Evolutionary conservation across 2,888 invertebrate species (phyloP), one percentile per base, ranked within the genome.

Genomic region (Agriopis aurantiaria): DNA sequence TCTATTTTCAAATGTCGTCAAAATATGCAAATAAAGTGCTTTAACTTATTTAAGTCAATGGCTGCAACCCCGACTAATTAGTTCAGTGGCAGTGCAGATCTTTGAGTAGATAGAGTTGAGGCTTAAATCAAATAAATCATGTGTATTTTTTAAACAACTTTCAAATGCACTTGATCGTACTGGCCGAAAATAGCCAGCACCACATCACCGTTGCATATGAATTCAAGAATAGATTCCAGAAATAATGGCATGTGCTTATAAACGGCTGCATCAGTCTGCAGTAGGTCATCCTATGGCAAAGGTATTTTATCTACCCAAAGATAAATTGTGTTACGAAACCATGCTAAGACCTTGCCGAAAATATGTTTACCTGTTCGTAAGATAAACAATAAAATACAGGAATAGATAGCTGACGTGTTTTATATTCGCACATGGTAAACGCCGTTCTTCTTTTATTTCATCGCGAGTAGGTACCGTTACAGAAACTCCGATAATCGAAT

Each of bases 401-500:
- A 77, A 77, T 77, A 77, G 75, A 73, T 59, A 57, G 58, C 64
- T 70, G 57, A 65, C 69, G 63, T 17, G 52, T 62, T 70, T 66
- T 62, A 62, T 52, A 58, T 65, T 69, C 69, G 65, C 69, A 65
- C 61, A 62, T 69, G 65, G 49, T 57, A 9, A 62, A 57, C 41
- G 52, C 41, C 57, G 56, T 56, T 61, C 52, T 56, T 69, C 59
- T 59, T 59, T 57, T 48, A 57, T 48, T 49, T 48, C 45, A 62
- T 52, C 58, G 58, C 60, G 43, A 51, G 56, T 55, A 59, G 63
- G 67, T 72, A 74, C 68, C 68, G 68, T 70, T 71, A 73, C 58
- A 49, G 68, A 71, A 75, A 67, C 65, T 69, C 68, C 69, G 71
- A 74, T 75, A 75, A 73, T 67, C 75, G 71, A 75, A 73, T 73